Evolutionary conservation across 2,797 vertebrate genomes (phyloP).

Genomic region (Tauraco hartlaubi): DNA sequence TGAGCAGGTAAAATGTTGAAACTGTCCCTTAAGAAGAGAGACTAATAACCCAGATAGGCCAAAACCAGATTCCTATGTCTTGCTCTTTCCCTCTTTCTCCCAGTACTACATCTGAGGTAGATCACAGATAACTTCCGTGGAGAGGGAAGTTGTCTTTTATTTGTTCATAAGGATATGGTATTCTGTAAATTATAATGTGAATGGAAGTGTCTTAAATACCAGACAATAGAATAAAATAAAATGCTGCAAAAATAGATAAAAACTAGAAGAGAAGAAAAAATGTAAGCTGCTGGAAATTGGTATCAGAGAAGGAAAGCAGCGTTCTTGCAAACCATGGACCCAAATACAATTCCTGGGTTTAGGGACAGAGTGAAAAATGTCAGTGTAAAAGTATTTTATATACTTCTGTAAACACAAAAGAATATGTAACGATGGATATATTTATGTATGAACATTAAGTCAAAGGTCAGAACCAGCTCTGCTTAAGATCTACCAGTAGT

Average conservation of each 20-base stretch:
- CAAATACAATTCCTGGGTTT: background rate
- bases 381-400: background rate
- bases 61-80: background rate
- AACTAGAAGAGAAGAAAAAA: background rate
- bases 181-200: background rate
- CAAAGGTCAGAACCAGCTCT: background rate
- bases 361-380: background rate
- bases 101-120: background rate
- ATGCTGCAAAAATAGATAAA: background rate
- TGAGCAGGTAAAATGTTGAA: background rate
- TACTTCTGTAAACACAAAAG: background rate
- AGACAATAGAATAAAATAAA: background rate
- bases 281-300: background rate
- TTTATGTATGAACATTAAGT: background rate
- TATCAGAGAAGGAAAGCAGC: background rate
- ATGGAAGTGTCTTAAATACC: background rate
- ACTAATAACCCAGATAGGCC: background rate
- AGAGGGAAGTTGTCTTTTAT: background rate
- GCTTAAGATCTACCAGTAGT: constrained; percentile 18
- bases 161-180: background rate
- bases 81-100: background rate
- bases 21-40: background rate
- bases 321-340: background rate
- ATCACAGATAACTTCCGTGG: background rate
- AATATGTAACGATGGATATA: background rate